These are phyloP conservation scores for Trichonephila inaurata DNA, from an alignment of 1,140 invertebrate species.

Conservation along the genomic window DNA sequence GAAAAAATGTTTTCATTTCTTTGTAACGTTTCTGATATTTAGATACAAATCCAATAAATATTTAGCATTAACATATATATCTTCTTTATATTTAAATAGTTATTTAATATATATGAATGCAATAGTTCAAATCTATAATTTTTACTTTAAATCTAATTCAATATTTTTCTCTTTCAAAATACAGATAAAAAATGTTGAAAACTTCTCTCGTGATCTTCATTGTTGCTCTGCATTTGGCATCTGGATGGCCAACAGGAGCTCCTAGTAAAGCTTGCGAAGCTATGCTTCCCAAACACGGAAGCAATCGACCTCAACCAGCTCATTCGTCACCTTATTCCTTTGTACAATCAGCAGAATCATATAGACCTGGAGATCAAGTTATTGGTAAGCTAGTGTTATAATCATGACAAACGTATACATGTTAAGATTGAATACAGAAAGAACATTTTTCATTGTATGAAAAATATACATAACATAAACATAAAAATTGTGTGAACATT, in stretches of 20 bases:
- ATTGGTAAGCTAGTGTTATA: constrained; percentile 58
- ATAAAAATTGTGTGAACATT: too few species aligned
- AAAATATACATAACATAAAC: too few species aligned
- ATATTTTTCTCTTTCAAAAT: constrained; percentile 4
- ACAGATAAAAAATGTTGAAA: constrained; percentile 20
- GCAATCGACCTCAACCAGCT: constrained; percentile 72
- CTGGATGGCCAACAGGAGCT: constrained; percentile 72
- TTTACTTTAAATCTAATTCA: neutral
- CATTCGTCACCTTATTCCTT: constrained; percentile 74
- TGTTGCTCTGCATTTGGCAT: neutral
- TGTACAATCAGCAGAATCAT: constrained; percentile 74
- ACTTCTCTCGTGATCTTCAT: neutral
- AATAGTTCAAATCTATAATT: too few species aligned
- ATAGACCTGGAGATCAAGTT: constrained; percentile 77
- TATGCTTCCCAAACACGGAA: constrained; percentile 77
- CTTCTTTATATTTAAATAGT: too few species aligned
- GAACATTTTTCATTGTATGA: too few species aligned
- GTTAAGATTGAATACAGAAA: neutral
- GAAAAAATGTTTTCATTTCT: too few species aligned
- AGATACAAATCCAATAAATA: too few species aligned
- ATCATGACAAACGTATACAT: neutral
- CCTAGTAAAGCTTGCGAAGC: constrained; percentile 76
- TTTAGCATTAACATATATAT: too few species aligned
- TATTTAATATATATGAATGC: too few species aligned
- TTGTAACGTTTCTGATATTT: too few species aligned